Evolutionary conservation across 2,113 vertebrate genomes (phyloP).

Genomic region (Archilochus colubris): DNA sequence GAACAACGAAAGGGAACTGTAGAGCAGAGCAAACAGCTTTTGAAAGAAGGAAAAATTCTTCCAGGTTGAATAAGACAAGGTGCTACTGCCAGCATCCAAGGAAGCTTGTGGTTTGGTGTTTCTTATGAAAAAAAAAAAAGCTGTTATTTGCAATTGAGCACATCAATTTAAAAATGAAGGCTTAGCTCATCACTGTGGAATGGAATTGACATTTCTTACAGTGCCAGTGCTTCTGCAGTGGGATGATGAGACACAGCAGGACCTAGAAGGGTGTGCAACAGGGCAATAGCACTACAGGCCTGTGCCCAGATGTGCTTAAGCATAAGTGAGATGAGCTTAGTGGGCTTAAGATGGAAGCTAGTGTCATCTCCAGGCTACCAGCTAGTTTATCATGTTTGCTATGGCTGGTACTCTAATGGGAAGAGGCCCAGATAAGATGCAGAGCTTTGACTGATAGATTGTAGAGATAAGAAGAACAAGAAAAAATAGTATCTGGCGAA

Average conservation of each 20-base stretch:
- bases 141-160: constrained; percentile 20
- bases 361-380: neutral
- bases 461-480: neutral
- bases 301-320: neutral
- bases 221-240: neutral
- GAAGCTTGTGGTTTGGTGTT: constrained; percentile 38
- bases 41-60: neutral
- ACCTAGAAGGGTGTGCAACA: neutral
- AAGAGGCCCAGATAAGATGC: neutral
- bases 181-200: constrained; percentile 38
- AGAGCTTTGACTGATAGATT: neutral
- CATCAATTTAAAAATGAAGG: constrained; percentile 11
- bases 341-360: neutral
- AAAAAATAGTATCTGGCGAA: neutral
- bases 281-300: neutral
- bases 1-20: neutral
- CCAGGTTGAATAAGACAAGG: constrained; percentile 28
- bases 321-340: neutral
- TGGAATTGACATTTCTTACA: constrained; percentile 21
- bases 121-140: neutral
- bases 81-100: neutral
- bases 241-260: neutral
- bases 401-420: neutral
- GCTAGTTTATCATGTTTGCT: neutral
- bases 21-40: neutral